Evolutionary conservation across 1,140 invertebrate species (phyloP), one percentile per base, ranked within the genome.

Genomic region (Probaryconus sp.): DNA sequence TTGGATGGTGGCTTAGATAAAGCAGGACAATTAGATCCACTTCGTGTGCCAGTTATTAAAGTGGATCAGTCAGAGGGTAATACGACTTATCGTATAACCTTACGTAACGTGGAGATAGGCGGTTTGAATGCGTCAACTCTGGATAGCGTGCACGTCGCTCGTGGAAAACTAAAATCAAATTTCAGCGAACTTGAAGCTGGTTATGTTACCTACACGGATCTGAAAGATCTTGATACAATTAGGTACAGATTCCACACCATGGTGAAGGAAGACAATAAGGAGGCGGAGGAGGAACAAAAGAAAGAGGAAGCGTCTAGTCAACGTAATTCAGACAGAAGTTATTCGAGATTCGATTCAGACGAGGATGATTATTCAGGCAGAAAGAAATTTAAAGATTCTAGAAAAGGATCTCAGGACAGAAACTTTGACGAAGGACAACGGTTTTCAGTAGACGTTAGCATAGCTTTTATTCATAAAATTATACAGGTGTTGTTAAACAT

Each of bases 11-110:
- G 81, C 9, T 45, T 84, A 10, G 40, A 73, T 0, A 85, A 80
- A 45, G 58, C 83, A 0, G 83, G 84, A 2, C 69, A 53, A 20
- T 53, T 88, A 7, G 85, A 88, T 42, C 85, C 85, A 1, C 35
- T 88, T 13, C 58, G 50, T 9, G 80, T 88, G 1, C 85, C 85
- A 0, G 51, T 85, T 13, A 74, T 88, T 9, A 88, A 87, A 42
- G 80, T 88, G 17, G 85, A 88, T 47, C 86, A 87, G 13, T 82
- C 85, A 1, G 84, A 88, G 45, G 84, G 82, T 3, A 76, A 86
- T 50, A 83, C 76, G n/a, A 85, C 55, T 55, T 88, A 88, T 45
- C 79, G 84, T 3, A 82, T 87, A 11, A 78, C 85, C 1, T 60
- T 88, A 13, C 70, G 65, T 2, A 78, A 86, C 28, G 72, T 88